These are phyloP conservation scores for Automeris io DNA, from an alignment of 2,888 invertebrate species.

Conservation along the genomic window DNA sequence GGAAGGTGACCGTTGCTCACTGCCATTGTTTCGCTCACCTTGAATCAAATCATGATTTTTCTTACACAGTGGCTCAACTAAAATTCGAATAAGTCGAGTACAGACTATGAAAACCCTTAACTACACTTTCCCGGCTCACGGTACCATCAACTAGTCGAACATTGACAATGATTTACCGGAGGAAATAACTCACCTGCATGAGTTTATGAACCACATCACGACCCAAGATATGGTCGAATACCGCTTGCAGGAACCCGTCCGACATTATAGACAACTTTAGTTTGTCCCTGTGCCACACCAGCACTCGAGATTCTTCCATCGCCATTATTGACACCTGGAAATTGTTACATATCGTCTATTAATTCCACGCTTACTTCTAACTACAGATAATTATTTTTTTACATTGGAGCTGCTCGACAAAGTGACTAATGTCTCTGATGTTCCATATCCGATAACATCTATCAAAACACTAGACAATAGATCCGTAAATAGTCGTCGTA, in stretches of 20 bases:
- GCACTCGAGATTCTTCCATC: conserved; percentile 88
- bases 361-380: no score
- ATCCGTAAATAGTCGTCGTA: no score
- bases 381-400: no score
- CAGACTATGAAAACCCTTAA: no score
- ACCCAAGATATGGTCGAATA: conserved; percentile 91
- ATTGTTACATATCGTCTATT: neutral
- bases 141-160: neutral
- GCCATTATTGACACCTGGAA: conserved; percentile 89
- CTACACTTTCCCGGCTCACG: no score
- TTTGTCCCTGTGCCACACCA: conserved; percentile 92
- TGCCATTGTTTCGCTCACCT: conserved; percentile 90
- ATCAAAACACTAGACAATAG: no score
- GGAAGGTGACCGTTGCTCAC: conserved; percentile 84
- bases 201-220: conserved; percentile 91
- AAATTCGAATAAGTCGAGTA: no score
- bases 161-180: neutral
- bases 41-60: conserved; percentile 27
- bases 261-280: conserved; percentile 89
- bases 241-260: conserved; percentile 88
- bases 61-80: no score
- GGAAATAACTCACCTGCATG: conserved; percentile 80
- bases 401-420: no score
- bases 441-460: no score
- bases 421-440: no score